These are phyloP conservation scores for Echinometra lucunter DNA, from an alignment of 53 echinoderm and acorn worm species.

Conservation along the genomic window DNA sequence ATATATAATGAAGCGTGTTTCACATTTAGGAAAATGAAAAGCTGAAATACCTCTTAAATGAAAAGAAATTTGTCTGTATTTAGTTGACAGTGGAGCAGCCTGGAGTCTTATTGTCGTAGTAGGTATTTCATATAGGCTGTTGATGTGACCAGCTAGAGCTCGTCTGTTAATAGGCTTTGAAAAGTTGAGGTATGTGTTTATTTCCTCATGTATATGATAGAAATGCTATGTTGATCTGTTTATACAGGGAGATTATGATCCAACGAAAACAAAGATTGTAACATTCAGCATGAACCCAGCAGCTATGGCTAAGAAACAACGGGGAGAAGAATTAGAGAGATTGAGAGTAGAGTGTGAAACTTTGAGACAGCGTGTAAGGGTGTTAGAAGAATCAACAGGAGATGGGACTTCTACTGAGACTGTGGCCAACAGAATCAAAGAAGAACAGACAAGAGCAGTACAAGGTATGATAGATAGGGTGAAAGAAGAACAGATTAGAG, in stretches of 20 bases:
- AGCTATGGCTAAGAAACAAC: constrained; percentile 74
- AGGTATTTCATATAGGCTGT: not conserved
- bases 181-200: too few relatives aligned
- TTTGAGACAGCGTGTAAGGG: constrained; percentile 82
- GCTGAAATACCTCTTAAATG: not conserved
- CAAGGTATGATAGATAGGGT: constrained; percentile 36
- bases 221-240: not conserved
- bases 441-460: constrained; percentile 67
- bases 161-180: too few relatives aligned
- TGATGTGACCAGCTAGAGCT: too few relatives aligned
- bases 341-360: constrained; percentile 82
- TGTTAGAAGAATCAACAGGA: constrained; percentile 80
- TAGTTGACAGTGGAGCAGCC: not conserved
- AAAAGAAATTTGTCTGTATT: too few relatives aligned
- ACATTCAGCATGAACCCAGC: constrained; percentile 86
- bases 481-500: constrained; percentile 4
- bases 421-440: constrained; percentile 39
- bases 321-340: constrained; percentile 73
- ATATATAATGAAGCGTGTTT: too few relatives aligned
- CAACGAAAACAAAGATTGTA: constrained; percentile 88
- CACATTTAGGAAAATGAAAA: not conserved
- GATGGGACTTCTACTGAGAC: constrained; percentile 73
- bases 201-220: not conserved
- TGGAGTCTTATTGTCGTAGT: not conserved
- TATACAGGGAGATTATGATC: constrained; percentile 92